Base-by-base conservation (phyloP, 2,113 vertebrate genomes). In the Salminus brasiliensis region DNA sequence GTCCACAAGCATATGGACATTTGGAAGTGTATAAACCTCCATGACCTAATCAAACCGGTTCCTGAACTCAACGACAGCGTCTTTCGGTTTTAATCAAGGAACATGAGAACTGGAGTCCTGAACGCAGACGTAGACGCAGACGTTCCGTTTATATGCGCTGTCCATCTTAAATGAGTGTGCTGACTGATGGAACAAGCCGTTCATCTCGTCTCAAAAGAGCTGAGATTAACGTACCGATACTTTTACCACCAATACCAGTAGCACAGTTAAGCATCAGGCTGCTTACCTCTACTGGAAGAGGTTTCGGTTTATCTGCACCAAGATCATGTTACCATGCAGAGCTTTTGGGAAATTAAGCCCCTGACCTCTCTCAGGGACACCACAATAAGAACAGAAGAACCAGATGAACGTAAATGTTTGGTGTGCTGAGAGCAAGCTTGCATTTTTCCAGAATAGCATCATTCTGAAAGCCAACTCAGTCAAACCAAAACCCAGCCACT, bases 381-480 rank as follows among this genome's bases (percentile, higher is more conserved):
- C 15, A 30, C 45, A 71, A 59, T 2, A 55, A 16, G 30, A 57
- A 13, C 43, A 70, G 13, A 71, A 65, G 60, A 65, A 52, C 23
- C 27, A 59, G 18, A 47, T 47, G 66, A 70, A 59, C 2, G 3
- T n/a, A 6, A 11, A 43, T 8, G 30, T 10, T 52, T n/a, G 6
- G n/a, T 9, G 27, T 32, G 18, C 36, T 41, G 18, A 45, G 36
- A 70, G 53, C 66, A 78, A 71, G 29, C 13, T 34, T 21, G 6
- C 25, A n/a, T 57, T 1, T 68, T 77, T 60, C 66, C 66, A 70
- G 5, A 53, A 7, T 41, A 1, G 2, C 7, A 10, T 79, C 77
- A 79, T 62, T 72, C 43, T 41, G 77, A 72, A 79, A 79, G 41
- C 55, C 66, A 39, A 45, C 67, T 7, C 53, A 71, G 21, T 49